phyloP scores from a whole-genome alignment of 2,888 invertebrate genomes.

The Torymus tubicola region DNA sequence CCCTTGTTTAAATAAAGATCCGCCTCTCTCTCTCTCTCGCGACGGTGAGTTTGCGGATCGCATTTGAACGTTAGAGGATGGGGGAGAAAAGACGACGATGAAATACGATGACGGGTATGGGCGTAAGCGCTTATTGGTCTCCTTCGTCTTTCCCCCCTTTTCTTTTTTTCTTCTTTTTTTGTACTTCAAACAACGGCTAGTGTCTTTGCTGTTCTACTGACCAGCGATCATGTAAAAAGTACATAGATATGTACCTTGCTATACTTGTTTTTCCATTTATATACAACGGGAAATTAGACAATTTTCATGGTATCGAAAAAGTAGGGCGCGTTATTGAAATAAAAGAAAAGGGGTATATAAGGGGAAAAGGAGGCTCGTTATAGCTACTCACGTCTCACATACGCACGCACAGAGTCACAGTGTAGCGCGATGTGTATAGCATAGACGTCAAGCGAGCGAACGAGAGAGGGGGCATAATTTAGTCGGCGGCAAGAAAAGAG shows the following conservation, averaged over 20 bases:
- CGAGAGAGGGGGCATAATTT: too few species aligned
- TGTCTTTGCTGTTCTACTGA: too few species aligned
- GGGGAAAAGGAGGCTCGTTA: background rate
- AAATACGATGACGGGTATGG: conserved; percentile 27
- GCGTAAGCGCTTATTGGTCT: conserved; percentile 38
- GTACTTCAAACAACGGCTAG: background rate
- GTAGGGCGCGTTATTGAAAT: conserved; percentile 13
- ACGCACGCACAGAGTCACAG: too few species aligned
- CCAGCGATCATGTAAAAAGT: background rate
- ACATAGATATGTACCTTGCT: too few species aligned
- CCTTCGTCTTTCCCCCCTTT: background rate
- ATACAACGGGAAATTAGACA: too few species aligned
- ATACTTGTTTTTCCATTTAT: too few species aligned
- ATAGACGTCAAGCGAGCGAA: too few species aligned
- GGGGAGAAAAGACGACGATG: conserved; percentile 50
- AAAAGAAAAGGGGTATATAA: background rate
- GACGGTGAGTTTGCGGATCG: conserved; percentile 72
- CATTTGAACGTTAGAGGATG: conserved; percentile 64
- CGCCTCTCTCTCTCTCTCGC: conserved; percentile 64
- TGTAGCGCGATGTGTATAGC: too few species aligned
- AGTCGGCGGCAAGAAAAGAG: too few species aligned
- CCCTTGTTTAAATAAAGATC: conserved; percentile 73
- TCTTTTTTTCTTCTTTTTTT: background rate
- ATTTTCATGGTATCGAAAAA: too few species aligned
- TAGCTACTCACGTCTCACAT: background rate